These are phyloP conservation scores for Odontocolon sp. DNA, from an alignment of 2,888 invertebrate species.

Conservation along the genomic window DNA sequence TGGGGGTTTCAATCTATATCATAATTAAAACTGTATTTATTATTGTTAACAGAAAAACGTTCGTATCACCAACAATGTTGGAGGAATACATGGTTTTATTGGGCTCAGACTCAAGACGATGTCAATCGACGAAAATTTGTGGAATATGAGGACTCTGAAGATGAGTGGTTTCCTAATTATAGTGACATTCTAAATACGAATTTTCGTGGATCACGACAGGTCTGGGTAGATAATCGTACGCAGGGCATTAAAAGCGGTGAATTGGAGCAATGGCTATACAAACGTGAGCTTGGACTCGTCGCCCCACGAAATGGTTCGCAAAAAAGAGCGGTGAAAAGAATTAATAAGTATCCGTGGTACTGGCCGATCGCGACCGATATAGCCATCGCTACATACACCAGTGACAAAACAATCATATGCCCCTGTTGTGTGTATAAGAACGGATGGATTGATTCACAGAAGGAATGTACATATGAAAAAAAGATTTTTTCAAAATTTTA, in stretches of 20 bases:
- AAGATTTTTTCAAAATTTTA: too few relatives aligned
- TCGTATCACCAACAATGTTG: neutral
- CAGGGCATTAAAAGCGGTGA: neutral
- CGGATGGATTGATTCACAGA: neutral
- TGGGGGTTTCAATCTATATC: slow-evolving; percentile 33
- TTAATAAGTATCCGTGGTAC: neutral
- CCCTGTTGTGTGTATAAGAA: neutral
- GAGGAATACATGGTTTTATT: neutral
- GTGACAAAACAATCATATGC: neutral
- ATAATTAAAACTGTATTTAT: too few relatives aligned
- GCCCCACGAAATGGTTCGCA: neutral
- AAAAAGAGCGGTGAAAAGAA: neutral
- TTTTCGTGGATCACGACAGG: neutral
- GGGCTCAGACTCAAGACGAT: neutral
- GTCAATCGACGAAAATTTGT: neutral
- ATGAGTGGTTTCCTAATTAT: neutral
- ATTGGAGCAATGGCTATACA: neutral
- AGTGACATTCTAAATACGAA: neutral
- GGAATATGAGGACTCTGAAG: neutral
- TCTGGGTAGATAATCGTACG: neutral
- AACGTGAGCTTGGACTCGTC: neutral
- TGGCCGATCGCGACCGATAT: neutral
- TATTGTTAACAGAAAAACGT: neutral
- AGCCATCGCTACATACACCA: neutral
- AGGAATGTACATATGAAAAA: neutral